Evolutionary conservation across 2,888 invertebrate species (phyloP).

Genomic region (Hydraecia micacea): DNA sequence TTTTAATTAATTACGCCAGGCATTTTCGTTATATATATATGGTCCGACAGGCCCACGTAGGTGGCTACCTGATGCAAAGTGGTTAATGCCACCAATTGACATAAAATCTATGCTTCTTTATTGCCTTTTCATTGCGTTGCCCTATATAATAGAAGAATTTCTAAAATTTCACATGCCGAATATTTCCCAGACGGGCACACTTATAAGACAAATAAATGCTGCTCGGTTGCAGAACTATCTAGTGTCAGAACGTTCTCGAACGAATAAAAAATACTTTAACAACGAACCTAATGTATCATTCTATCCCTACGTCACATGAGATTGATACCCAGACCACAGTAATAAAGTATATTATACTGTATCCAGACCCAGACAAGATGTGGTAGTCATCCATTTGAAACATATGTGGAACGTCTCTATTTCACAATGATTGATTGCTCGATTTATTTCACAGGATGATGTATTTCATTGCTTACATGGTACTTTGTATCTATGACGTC

Average conservation of each 20-base stretch:
- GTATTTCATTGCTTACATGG: slow-evolving; percentile 3
- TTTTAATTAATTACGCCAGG: slow-evolving; percentile 10
- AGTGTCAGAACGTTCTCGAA: not conserved
- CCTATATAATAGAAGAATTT: too few species aligned
- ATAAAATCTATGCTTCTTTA: not conserved
- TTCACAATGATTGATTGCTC: slow-evolving; percentile 38
- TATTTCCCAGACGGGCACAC: not conserved
- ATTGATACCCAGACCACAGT: slow-evolving; percentile 1
- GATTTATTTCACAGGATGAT: not conserved
- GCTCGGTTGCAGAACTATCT: not conserved
- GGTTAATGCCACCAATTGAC: too few species aligned
- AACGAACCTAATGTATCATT: not conserved
- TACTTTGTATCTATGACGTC: slow-evolving; percentile 5
- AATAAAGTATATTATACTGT: not conserved
- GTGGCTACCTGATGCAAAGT: not conserved
- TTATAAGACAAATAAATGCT: not conserved
- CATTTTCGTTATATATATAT: not conserved
- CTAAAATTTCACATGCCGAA: too few species aligned
- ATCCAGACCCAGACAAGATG: slow-evolving; percentile 18
- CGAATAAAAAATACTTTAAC: not conserved
- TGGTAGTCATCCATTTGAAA: slow-evolving; percentile 27
- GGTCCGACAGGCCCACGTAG: too few species aligned
- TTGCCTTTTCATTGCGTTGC: not conserved
- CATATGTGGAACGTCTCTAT: slow-evolving; percentile 14
- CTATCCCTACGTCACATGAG: not conserved